Evolutionary conservation across 2,113 vertebrate genomes (phyloP).

Genomic region (Saimiri boliviensis): DNA sequence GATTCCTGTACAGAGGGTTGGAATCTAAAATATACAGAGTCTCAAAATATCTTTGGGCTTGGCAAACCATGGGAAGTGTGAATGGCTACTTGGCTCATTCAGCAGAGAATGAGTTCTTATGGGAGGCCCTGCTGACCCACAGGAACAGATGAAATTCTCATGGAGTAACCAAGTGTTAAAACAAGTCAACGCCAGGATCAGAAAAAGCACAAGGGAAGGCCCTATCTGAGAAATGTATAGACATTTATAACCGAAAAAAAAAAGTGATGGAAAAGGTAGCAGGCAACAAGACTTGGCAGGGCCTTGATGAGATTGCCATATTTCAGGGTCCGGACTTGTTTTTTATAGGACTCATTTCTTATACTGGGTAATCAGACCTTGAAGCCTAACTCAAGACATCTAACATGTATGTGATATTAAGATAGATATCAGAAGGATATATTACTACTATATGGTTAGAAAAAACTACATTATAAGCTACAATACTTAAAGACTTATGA

Average conservation of each 20-base stretch:
- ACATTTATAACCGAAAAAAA: not conserved
- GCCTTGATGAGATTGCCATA: not conserved
- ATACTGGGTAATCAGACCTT: not conserved
- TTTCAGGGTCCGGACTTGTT: not conserved
- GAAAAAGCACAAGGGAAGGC: not conserved
- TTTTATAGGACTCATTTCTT: not conserved
- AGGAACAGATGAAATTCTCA: not conserved
- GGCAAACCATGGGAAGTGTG: not conserved
- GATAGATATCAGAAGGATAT: not conserved
- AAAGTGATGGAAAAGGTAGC: not conserved
- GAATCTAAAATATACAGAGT: not conserved
- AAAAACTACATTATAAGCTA: not conserved
- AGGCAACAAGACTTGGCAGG: not conserved
- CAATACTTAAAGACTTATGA: not conserved
- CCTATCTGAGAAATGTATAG: not conserved
- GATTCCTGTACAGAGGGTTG: not conserved
- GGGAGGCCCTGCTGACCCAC: not conserved
- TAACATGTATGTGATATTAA: not conserved
- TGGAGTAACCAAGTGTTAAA: not conserved
- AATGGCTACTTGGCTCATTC: not conserved
- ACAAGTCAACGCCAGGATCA: not conserved
- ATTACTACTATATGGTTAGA: not conserved
- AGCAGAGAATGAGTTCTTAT: not conserved
- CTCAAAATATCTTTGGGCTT: not conserved
- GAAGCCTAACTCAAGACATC: not conserved